Evolutionary conservation across 1,140 invertebrate genomes (phyloP).

Genomic region (Listronotus bonariensis): DNA sequence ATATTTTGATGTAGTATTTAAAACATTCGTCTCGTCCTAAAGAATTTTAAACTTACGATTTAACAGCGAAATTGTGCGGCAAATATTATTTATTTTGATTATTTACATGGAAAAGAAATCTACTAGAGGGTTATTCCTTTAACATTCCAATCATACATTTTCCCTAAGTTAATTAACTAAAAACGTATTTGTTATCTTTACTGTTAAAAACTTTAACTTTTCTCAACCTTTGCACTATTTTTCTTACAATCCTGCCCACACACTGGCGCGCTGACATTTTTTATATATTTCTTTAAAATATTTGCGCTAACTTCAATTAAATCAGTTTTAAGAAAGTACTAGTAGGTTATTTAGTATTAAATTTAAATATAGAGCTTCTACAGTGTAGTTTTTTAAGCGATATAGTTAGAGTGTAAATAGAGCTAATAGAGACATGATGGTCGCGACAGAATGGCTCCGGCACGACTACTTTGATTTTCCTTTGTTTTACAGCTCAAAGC

Average conservation of each 20-base stretch:
- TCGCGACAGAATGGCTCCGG: not conserved
- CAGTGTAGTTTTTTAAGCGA: slow-evolving; percentile 48
- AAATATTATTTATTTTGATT: too few relatives aligned
- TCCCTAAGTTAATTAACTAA: slow-evolving; percentile 15
- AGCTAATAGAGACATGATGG: slow-evolving; percentile 2
- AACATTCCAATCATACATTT: not conserved
- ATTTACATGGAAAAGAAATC: not conserved
- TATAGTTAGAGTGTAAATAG: not conserved
- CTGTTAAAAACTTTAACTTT: slow-evolving; percentile 20
- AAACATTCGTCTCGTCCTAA: not conserved
- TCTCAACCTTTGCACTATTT: slow-evolving; percentile 12
- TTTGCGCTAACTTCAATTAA: slow-evolving; percentile 37
- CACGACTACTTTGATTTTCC: slow-evolving; percentile 3
- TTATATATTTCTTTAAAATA: slow-evolving; percentile 74
- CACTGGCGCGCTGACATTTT: slow-evolving; percentile 71
- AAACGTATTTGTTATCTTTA: slow-evolving; percentile 21
- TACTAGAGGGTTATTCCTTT: not conserved
- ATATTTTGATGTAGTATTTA: not conserved
- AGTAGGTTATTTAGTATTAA: slow-evolving; percentile 77
- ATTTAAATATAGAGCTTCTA: slow-evolving; percentile 75
- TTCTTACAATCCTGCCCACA: slow-evolving; percentile 13
- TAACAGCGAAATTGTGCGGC: too few relatives aligned
- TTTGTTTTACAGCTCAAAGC: not conserved
- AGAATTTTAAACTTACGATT: not conserved
- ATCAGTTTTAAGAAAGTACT: slow-evolving; percentile 52